Percentiles rank a stretch among this genome's conserved stretches.
Conservation (phyloP, 2,888 invertebrate species). For the Poecilobothrus nobilitatus region DNA sequence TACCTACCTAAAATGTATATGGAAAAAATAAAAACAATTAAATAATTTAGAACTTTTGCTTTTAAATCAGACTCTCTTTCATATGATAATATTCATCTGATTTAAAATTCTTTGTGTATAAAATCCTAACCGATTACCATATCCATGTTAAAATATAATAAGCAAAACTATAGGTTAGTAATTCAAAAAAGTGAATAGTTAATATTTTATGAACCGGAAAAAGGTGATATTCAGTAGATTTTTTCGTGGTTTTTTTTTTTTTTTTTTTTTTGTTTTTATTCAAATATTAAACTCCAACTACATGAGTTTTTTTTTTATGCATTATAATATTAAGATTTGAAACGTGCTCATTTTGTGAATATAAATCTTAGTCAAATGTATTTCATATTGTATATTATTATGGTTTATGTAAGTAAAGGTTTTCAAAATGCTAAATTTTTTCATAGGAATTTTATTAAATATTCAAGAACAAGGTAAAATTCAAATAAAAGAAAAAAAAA, state of each 20-base stretch:
- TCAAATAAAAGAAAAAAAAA: too few species aligned
- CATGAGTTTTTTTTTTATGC: background rate
- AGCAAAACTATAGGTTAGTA: too few species aligned
- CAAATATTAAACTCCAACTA: background rate
- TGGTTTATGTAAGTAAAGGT: background rate
- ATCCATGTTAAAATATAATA: background rate
- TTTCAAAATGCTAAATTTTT: background rate
- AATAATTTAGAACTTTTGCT: too few species aligned
- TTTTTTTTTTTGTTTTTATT: background rate
- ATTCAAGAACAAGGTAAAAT: background rate
- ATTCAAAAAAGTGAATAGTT: background rate
- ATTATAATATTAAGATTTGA: background rate
- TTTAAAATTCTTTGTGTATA: too few species aligned
- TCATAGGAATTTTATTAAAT: background rate
- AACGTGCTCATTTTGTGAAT: background rate
- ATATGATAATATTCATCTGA: too few species aligned
- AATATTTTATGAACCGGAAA: background rate
- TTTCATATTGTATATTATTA: too few species aligned
- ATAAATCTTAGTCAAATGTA: background rate
- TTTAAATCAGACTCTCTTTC: too few species aligned
- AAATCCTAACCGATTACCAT: too few species aligned
- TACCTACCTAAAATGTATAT: too few species aligned
- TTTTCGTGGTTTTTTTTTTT: background rate
- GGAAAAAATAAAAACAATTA: too few species aligned
- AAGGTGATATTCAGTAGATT: slow-evolving; percentile 3